A percentile compares a stretch with the other conserved stretches of the same genome.
Conservation (phyloP, 2,113 vertebrate genomes). For the Lophura nycthemera region DNA sequence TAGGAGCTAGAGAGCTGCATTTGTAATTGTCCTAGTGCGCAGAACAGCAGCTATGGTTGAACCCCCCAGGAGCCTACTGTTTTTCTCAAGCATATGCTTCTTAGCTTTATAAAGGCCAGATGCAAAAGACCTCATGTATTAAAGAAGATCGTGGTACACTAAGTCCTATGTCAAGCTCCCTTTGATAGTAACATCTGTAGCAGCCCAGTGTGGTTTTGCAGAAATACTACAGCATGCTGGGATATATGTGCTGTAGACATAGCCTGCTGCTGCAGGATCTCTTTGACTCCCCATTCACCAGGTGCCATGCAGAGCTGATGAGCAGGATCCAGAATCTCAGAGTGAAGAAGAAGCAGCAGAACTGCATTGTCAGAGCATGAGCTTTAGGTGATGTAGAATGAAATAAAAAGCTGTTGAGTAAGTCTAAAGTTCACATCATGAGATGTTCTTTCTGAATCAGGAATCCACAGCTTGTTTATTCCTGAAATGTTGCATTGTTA, state of each 20-base stretch:
- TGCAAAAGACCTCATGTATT: neutral
- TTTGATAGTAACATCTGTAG: neutral
- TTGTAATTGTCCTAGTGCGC: neutral
- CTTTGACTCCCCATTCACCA: neutral
- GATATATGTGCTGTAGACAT: neutral
- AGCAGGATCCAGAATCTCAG: neutral
- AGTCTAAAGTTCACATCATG: neutral
- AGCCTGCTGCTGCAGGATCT: neutral
- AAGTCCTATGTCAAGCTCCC: neutral
- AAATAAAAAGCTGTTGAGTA: neutral
- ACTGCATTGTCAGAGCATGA: fast-evolving
- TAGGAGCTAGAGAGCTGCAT: neutral
- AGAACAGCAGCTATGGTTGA: neutral
- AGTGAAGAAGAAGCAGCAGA: neutral
- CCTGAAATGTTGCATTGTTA: neutral
- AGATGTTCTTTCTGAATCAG: neutral
- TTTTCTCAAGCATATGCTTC: neutral
- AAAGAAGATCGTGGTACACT: neutral
- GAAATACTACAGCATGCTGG: neutral
- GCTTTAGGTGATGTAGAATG: neutral
- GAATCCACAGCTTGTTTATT: neutral
- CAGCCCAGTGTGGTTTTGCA: neutral
- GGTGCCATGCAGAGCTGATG: neutral
- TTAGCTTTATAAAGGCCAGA: neutral
- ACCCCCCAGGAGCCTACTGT: neutral